Conservation (phyloP, 1,140 invertebrate species). For the Lepidostoma basale region DNA sequence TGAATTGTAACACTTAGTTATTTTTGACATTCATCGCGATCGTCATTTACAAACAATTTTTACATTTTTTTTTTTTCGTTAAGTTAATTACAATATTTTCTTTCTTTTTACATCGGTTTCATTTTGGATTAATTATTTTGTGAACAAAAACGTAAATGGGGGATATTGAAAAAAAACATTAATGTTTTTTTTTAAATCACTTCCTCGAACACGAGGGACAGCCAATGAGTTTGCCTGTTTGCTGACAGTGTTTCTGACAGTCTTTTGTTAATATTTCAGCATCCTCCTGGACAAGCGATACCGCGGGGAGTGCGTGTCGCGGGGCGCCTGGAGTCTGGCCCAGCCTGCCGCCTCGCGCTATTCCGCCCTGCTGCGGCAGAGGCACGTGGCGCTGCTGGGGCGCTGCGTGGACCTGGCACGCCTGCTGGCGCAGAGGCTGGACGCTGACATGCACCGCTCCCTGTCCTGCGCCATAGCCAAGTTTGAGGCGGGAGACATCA, state of each 20-base stretch:
- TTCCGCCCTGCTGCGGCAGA: constrained; percentile 92
- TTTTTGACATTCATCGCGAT: too few relatives aligned
- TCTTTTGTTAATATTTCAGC: constrained; percentile 59
- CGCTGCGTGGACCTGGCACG: constrained; percentile 97
- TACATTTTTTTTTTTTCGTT: too few relatives aligned
- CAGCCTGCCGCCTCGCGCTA: constrained; percentile 81
- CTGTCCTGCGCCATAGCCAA: constrained; percentile 94
- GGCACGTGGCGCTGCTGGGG: constrained; percentile 95
- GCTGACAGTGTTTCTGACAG: not conserved
- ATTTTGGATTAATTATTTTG: too few relatives aligned
- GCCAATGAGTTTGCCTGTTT: too few relatives aligned
- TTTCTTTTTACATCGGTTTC: too few relatives aligned
- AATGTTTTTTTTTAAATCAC: too few relatives aligned
- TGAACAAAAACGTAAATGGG: too few relatives aligned
- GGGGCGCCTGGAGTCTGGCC: constrained; percentile 81
- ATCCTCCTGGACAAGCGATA: constrained; percentile 97
- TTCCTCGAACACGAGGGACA: too few relatives aligned
- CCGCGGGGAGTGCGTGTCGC: constrained; percentile 89
- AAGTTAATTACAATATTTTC: too few relatives aligned
- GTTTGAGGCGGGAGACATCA: constrained; percentile 97
- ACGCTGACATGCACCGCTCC: constrained; percentile 94
- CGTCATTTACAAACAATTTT: too few relatives aligned
- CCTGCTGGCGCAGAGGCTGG: constrained; percentile 92
- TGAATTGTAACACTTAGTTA: too few relatives aligned
- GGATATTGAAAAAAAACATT: too few relatives aligned